These are phyloP conservation scores for Sycobia sp. DNA, from an alignment of 1,140 invertebrate species.

Conservation along the genomic window DNA sequence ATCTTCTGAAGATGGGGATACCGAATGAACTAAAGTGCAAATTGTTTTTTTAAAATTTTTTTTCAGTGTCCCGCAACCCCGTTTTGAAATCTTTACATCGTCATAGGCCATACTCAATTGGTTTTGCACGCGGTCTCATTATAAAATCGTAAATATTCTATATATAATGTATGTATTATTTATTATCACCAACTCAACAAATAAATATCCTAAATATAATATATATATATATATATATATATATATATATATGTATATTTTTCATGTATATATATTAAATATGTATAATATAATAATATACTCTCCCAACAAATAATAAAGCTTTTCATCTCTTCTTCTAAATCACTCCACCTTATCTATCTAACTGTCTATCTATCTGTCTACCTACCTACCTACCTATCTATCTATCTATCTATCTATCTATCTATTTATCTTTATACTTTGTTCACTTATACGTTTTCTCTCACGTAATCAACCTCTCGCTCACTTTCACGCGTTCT, in stretches of 20 bases:
- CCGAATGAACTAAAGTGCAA: no score
- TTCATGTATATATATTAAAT: conserved; percentile 47
- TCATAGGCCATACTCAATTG: conserved; percentile 14
- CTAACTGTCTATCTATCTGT: no score
- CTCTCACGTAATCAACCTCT: no score
- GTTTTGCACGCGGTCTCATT: conserved; percentile 26
- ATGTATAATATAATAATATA: conserved; percentile 57
- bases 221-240: conserved; percentile 46
- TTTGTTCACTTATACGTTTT: background rate
- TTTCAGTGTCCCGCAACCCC: conserved; percentile 2
- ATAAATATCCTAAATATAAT: conserved; percentile 61
- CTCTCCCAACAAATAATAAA: conserved; percentile 60
- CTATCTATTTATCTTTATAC: no score
- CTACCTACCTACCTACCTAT: no score
- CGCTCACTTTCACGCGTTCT: no score
- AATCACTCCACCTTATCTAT: conserved; percentile 28
- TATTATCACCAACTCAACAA: conserved; percentile 56
- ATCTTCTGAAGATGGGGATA: no score
- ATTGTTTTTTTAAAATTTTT: no score
- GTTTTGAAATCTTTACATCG: no score
- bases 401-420: no score
- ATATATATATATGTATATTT: conserved; percentile 38
- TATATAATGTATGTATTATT: conserved; percentile 25
- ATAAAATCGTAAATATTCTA: conserved; percentile 31
- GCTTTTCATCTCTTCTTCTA: conserved; percentile 35